A percentile compares a stretch with the other conserved stretches of the same genome.
Evolutionary conservation across 2,797 vertebrate genomes (phyloP).

Genomic region (Alfaro cultratus): DNA sequence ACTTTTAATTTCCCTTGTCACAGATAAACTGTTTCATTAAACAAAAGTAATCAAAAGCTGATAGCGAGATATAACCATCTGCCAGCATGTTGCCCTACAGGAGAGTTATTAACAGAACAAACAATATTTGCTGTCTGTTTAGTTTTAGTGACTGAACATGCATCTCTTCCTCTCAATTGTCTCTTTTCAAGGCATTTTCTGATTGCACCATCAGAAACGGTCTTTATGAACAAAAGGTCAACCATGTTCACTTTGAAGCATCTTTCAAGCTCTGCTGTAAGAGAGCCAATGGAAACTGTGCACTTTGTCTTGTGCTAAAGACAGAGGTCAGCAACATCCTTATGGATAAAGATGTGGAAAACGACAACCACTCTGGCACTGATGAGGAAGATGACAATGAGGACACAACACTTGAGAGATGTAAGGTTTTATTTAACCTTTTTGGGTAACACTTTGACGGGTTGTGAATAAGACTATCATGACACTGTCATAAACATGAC

Average conservation of each 20-base stretch:
- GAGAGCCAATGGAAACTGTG: conserved; percentile 47
- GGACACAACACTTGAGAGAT: conserved; percentile 19
- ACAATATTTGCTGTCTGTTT: conserved; percentile 26
- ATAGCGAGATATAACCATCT: conserved; percentile 6
- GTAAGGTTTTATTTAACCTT: conserved; percentile 28
- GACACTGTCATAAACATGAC: no score
- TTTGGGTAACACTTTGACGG: not conserved
- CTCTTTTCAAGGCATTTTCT: conserved; percentile 60
- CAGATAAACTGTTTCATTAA: conserved; percentile 7
- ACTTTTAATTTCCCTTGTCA: conserved; percentile 41
- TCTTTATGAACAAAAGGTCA: not conserved
- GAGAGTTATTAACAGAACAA: conserved; percentile 1
- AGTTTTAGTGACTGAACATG: not conserved
- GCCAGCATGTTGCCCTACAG: not conserved
- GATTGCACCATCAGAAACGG: conserved; percentile 54
- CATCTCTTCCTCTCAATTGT: not conserved
- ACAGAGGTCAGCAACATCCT: conserved; percentile 60
- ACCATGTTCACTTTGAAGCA: conserved; percentile 62
- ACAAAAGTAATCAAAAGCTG: conserved; percentile 33
- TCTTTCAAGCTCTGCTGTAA: conserved; percentile 78
- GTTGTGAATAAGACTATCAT: no score
- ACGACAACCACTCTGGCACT: conserved; percentile 32
- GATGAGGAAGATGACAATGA: conserved; percentile 41
- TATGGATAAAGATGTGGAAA: conserved; percentile 23
- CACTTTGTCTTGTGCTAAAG: conserved; percentile 80